Conservation (phyloP, 2,113 vertebrate species). For the Catharus fuscescens region DNA sequence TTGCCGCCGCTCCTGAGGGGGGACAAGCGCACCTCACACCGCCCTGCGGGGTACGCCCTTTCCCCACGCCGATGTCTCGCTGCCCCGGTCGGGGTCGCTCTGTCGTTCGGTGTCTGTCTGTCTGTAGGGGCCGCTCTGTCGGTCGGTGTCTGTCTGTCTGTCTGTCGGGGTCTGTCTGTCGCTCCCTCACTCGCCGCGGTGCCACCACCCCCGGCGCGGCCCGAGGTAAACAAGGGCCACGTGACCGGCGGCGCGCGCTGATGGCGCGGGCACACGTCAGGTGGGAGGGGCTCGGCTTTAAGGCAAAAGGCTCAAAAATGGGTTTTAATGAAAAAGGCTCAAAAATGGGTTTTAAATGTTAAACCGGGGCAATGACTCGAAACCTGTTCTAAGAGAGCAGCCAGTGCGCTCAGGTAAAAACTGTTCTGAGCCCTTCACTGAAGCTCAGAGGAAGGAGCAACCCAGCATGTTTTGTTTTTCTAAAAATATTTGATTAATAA, state of each 20-base stretch:
- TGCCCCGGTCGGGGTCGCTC: background rate
- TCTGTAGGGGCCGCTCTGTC: too few relatives aligned
- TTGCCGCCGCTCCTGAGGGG: background rate
- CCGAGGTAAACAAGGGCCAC: background rate
- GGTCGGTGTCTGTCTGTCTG: too few relatives aligned
- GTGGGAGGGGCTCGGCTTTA: too few relatives aligned
- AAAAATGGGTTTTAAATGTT: too few relatives aligned
- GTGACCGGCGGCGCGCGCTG: background rate
- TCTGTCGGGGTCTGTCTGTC: background rate
- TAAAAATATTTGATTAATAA: background rate
- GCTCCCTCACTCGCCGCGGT: background rate
- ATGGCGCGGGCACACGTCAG: background rate
- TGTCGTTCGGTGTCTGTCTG: too few relatives aligned
- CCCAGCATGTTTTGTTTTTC: fast-evolving
- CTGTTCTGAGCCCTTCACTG: fast-evolving
- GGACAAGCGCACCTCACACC: background rate
- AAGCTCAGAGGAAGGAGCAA: too few relatives aligned
- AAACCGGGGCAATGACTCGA: fast-evolving
- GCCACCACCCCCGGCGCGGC: fast-evolving
- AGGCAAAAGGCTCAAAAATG: too few relatives aligned
- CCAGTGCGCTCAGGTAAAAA: fast-evolving
- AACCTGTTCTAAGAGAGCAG: fast-evolving
- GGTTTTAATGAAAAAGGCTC: background rate
- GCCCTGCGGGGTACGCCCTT: too few relatives aligned
- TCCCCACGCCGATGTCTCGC: fast-evolving